Base-by-base conservation (phyloP, 1,140 invertebrate species). In the Cherax destructor region DNA sequence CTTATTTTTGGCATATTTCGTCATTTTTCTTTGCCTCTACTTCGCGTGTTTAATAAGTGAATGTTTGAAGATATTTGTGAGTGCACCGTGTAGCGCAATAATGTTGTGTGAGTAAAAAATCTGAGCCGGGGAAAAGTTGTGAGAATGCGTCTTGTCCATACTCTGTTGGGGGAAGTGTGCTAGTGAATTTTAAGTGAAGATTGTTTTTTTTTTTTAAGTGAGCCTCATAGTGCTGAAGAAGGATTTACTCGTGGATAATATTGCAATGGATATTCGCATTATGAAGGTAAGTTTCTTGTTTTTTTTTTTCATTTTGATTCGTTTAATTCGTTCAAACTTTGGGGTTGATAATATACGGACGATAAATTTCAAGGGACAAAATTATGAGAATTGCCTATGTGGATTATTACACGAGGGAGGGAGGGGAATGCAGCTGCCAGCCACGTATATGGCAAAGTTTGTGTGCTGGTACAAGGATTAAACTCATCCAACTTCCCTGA, bases 181-280 rank as follows among this genome's bases (percentile, higher is more conserved):
- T 56, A 21, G 85, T 87, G 85, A 87, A 41, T n/a, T n/a, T 49
- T 30, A n/a, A n/a, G 52, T 61, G 30, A 59, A 79, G 85, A 77
- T 86, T 76, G 16, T 85, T 74, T 41, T 77, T 65, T 24, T 52
- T 79, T 52, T 21, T 74, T 56, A 18, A 79, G 74, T 87, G 85
- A 77, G 52, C 76, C 52, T 52, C 80, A 24, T 59, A 65, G n/a
- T 52, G 30, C 81, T 69, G 59, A 77, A 77, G 76, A 30, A 83
- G 85, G 85, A 87, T 87, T 76, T 87, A 87, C 76, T 59, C 83
- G n/a, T 87, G 85, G 85, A 87, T 87, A 59, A 59, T 59, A 30
- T 79, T 41, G 59, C 41, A 21, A 52, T 69, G 81, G 81, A 83
- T 83, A 47, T 69, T 69, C 41, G 61, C 52, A 52, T 16, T 30